Base-by-base conservation (phyloP, 2,113 vertebrate species). In the Ursus arctos region DNA sequence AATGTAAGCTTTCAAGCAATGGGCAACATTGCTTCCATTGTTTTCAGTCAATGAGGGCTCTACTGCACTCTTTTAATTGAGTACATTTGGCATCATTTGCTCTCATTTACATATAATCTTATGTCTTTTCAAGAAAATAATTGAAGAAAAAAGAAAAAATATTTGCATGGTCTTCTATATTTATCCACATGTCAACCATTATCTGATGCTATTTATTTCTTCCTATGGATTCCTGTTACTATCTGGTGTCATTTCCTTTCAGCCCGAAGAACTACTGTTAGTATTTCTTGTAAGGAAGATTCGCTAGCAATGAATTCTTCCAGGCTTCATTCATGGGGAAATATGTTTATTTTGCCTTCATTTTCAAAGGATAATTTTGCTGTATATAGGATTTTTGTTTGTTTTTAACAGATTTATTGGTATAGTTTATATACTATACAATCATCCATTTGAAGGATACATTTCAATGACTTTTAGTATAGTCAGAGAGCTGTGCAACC, bases 41-140 rank as follows among this genome's bases (percentile, higher is more conserved):
- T 33, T 81, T 95, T 93, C 13, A 59, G 51, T 36, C 26, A 93
- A 10, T 47, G 47, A 63, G 6, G 36, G 22, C 28, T 71, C n/a
- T 55, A 7, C 4, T 82, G 26, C 61, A 13, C 1, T 69, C 55
- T 61, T 87, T 71, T 63, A 57, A 43, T n/a, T 24, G 33, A 81
- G 26, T 76, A 6, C 63, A 6, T 71, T 81, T 80, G 81, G 16
- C 63, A 83, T 53, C 22, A 59, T 97, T 91, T 93, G 19, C 65
- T 95, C n/a, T 55, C 77, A 9, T 40, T 82, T 91, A 12, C 24
- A 72, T 72, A 28, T 51, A 77, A 79, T 61, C 19, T 36, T 67
- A 28, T 43, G 26, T 18, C 6, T 94, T 96, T 91, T 57, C 63
- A 76, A 81, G 6, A 93, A 95, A 93, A 55, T 59, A 57, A 77